These are phyloP conservation scores for Grammomys surdaster DNA, from an alignment of 2,113 vertebrate species.

Conservation along the genomic window DNA sequence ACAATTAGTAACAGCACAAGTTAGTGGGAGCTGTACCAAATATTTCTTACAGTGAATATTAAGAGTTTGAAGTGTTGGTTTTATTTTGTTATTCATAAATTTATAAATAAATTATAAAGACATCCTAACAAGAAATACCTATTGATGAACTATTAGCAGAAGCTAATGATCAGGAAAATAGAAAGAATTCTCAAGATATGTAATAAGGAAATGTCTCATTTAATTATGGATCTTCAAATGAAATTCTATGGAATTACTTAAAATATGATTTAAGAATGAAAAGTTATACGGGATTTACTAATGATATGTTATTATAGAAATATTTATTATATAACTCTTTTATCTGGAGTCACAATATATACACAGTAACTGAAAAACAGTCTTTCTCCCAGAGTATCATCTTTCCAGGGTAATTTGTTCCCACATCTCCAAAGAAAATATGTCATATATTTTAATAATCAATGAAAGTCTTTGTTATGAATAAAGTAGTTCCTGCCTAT, in stretches of 20 bases:
- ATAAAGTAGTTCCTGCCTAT: not conserved
- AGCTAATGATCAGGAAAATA: not conserved
- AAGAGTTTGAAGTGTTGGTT: not conserved
- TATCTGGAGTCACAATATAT: not conserved
- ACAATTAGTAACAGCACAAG: not conserved
- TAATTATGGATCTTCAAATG: not conserved
- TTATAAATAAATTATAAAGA: not conserved
- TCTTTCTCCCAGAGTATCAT: not conserved
- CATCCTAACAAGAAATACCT: not conserved
- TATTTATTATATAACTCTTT: not conserved
- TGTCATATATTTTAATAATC: not conserved
- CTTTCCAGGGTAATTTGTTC: not conserved
- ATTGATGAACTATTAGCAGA: not conserved
- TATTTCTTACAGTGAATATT: not conserved
- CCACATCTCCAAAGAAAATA: not conserved
- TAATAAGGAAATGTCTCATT: not conserved
- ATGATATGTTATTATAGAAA: not conserved
- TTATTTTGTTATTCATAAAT: not conserved
- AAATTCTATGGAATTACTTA: not conserved
- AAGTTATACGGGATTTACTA: not conserved
- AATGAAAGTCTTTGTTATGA: not conserved
- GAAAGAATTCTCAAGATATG: not conserved
- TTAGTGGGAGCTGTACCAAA: not conserved
- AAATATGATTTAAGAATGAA: not conserved
- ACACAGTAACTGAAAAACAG: not conserved